Conservation (phyloP, 2,113 vertebrate genomes). For the Nerophis lumbriciformis region DNA sequence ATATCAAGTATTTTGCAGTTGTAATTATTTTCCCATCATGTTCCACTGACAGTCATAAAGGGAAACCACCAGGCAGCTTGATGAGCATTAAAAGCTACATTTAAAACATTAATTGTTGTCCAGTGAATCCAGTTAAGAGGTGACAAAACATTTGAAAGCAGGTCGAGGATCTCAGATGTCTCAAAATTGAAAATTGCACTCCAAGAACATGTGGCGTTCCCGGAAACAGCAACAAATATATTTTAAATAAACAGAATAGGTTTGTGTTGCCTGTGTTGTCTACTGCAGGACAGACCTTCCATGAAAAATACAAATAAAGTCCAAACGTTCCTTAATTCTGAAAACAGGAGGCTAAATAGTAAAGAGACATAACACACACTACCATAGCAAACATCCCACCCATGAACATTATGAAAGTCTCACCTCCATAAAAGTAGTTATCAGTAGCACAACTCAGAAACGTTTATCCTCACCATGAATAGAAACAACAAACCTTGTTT, state of each 20-base stretch:
- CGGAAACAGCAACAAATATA: constrained; percentile 9
- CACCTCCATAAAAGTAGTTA: constrained; percentile 36
- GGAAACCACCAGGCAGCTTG: constrained; percentile 9
- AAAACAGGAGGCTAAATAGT: constrained; percentile 37
- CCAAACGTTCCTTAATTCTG: constrained; percentile 38
- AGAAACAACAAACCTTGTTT: not conserved
- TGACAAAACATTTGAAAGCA: constrained; percentile 6
- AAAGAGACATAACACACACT: constrained; percentile 27
- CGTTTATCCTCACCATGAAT: not conserved
- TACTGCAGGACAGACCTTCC: constrained; percentile 45
- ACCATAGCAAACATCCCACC: constrained; percentile 26
- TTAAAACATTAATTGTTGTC: constrained; percentile 13
- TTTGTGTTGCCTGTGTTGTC: constrained; percentile 40
- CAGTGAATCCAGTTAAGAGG: constrained; percentile 13
- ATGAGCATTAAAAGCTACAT: constrained; percentile 33
- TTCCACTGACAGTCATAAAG: constrained; percentile 26
- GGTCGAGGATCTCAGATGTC: constrained; percentile 18
- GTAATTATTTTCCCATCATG: not conserved
- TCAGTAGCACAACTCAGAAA: constrained; percentile 18
- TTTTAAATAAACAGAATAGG: not conserved
- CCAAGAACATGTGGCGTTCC: constrained; percentile 14
- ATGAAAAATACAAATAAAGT: constrained; percentile 64
- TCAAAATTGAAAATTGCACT: constrained; percentile 10
- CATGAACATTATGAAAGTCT: constrained; percentile 31
- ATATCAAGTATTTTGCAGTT: constrained; percentile 67